A percentile compares a stretch with the other conserved stretches of the same genome.
phyloP scores from a whole-genome alignment of 2,797 vertebrate species.

The Gallinago solitaria region DNA sequence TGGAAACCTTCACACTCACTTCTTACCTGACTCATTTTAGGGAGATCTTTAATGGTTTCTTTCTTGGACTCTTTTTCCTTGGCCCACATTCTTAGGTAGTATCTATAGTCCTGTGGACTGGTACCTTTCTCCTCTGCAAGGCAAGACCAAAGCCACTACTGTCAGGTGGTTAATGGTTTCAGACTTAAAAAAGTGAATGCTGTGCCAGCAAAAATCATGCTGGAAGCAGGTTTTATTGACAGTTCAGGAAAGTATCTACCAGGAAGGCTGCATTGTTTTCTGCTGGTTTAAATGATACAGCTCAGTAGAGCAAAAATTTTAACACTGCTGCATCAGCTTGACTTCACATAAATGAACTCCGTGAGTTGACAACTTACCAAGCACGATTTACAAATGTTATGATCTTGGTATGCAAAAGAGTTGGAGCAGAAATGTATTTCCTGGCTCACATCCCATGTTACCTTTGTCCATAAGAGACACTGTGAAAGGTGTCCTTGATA shows the following conservation, averaged over 20 bases:
- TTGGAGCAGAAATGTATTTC: neutral
- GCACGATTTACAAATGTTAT: neutral
- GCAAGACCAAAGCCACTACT: neutral
- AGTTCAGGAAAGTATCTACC: neutral
- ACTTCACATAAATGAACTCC: neutral
- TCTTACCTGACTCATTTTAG: conserved; percentile 96
- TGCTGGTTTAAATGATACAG: neutral
- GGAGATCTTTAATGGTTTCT: conserved; percentile 95
- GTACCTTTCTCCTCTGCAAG: conserved; percentile 85
- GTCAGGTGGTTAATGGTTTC: neutral
- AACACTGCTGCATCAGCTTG: neutral
- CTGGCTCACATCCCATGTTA: neutral
- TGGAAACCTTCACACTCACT: neutral
- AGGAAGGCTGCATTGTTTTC: neutral
- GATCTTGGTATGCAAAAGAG: neutral
- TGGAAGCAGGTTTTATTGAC: neutral
- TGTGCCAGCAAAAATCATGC: neutral
- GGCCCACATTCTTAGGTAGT: conserved; percentile 95
- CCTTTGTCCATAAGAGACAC: neutral
- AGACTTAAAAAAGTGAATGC: neutral
- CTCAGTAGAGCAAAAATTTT: neutral
- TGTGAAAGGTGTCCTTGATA: neutral
- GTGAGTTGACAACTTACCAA: neutral
- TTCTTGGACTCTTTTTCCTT: conserved; percentile 90
- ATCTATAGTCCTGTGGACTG: conserved; percentile 90